phyloP scores from a whole-genome alignment of 2,113 vertebrate species.

The Hydrolagus affinis region DNA sequence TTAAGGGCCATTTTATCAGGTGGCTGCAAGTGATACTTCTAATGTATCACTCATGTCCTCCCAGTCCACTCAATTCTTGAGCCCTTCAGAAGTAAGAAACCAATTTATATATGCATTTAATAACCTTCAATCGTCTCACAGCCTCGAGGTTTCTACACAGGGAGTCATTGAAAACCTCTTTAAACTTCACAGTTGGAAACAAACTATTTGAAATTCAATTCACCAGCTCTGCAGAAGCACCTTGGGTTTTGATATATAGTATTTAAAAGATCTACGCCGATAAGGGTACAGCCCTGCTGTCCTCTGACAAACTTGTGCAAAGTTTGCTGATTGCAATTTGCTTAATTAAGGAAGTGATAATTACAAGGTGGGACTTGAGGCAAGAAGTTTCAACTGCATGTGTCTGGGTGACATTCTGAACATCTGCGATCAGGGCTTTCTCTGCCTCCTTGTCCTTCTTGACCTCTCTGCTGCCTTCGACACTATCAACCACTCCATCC shows the following conservation, averaged over 20 bases:
- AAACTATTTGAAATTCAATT: background rate
- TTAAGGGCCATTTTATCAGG: background rate
- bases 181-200: background rate
- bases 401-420: background rate
- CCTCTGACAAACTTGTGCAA: background rate
- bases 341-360: background rate
- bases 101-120: background rate
- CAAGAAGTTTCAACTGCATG: background rate
- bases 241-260: too few relatives aligned
- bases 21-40: background rate
- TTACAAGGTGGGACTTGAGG: background rate
- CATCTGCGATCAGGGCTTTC: too few relatives aligned
- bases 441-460: too few relatives aligned
- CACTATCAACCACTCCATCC: too few relatives aligned
- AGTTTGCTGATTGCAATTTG: too few relatives aligned
- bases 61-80: background rate
- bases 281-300: background rate
- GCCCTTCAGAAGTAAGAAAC: background rate
- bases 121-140: background rate
- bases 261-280: too few relatives aligned
- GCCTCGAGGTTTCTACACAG: background rate
- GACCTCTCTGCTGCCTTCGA: too few relatives aligned
- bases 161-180: background rate
- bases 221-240: background rate
- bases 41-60: too few relatives aligned